These are phyloP conservation scores for Tachypleus tridentatus DNA, from an alignment of 1,140 invertebrate genomes.

Conservation along the genomic window DNA sequence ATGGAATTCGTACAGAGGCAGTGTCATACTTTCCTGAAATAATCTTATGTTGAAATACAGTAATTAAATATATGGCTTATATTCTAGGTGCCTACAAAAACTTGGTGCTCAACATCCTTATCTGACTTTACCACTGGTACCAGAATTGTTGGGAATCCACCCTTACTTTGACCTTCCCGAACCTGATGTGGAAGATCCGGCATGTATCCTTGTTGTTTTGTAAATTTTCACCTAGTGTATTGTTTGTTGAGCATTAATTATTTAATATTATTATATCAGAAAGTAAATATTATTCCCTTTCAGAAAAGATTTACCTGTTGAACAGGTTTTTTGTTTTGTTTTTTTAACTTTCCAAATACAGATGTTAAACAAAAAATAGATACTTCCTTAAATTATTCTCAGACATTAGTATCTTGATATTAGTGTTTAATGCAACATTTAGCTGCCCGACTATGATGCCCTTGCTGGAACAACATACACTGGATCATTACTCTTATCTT, in stretches of 20 bases:
- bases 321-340: too few species aligned
- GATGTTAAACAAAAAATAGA: not conserved
- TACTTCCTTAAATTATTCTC: constrained; percentile 9
- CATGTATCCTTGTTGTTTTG: constrained; percentile 42
- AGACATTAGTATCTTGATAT: constrained; percentile 81
- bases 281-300: too few species aligned
- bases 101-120: constrained; percentile 79
- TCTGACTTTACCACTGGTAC: constrained; percentile 73
- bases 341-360: not conserved
- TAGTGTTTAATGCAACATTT: constrained; percentile 88
- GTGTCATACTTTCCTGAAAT: too few species aligned
- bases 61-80: not conserved
- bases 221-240: not conserved
- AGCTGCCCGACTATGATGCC: constrained; percentile 80
- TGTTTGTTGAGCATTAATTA: constrained; percentile 12
- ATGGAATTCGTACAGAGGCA: too few species aligned
- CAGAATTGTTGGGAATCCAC: constrained; percentile 79
- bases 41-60: too few species aligned
- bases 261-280: not conserved
- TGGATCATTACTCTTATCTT: constrained; percentile 86
- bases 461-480: constrained; percentile 79
- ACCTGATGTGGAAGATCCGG: constrained; percentile 88
- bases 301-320: too few species aligned
- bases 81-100: constrained; percentile 60
- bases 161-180: constrained; percentile 94